Conservation (phyloP, 1,140 invertebrate genomes). For the Hyposmocoma kahamanoa region DNA sequence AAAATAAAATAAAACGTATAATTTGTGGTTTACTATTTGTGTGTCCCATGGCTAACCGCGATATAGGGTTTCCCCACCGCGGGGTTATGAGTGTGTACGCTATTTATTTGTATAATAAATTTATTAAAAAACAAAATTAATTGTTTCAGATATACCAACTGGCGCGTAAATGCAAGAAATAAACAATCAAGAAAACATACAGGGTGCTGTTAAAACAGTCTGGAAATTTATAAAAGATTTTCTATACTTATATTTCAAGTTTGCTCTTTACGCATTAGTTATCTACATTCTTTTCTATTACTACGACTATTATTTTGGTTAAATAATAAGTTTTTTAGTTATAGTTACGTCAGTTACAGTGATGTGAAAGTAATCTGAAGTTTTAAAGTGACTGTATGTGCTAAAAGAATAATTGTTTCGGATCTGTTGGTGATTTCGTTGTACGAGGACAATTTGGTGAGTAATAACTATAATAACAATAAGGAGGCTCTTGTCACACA, state of each 20-base stretch:
- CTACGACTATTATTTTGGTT: conserved; percentile 53
- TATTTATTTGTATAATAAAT: no score
- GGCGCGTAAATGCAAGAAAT: conserved; percentile 36
- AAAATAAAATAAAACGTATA: no score
- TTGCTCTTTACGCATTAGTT: conserved; percentile 47
- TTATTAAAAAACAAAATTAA: conserved; percentile 9
- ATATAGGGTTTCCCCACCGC: no score
- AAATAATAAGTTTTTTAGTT: conserved; percentile 16
- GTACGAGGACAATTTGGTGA: no score
- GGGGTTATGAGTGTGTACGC: no score
- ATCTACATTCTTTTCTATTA: conserved; percentile 60
- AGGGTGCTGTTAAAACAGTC: conserved; percentile 24
- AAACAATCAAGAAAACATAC: background rate
- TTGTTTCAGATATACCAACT: conserved; percentile 3
- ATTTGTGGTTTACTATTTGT: no score
- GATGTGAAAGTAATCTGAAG: conserved; percentile 31
- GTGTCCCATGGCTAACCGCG: no score
- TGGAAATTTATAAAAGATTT: conserved; percentile 44
- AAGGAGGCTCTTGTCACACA: no score
- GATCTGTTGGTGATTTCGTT: no score
- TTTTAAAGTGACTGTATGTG: conserved; percentile 17
- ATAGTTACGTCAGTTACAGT: conserved; percentile 15
- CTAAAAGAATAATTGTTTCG: no score
- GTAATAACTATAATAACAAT: no score
- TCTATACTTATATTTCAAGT: conserved; percentile 51